A percentile compares a stretch with the other conserved stretches of the same genome.
Evolutionary conservation across 1,140 invertebrate genomes (phyloP).

Genomic region (Potamilus streckersoni): DNA sequence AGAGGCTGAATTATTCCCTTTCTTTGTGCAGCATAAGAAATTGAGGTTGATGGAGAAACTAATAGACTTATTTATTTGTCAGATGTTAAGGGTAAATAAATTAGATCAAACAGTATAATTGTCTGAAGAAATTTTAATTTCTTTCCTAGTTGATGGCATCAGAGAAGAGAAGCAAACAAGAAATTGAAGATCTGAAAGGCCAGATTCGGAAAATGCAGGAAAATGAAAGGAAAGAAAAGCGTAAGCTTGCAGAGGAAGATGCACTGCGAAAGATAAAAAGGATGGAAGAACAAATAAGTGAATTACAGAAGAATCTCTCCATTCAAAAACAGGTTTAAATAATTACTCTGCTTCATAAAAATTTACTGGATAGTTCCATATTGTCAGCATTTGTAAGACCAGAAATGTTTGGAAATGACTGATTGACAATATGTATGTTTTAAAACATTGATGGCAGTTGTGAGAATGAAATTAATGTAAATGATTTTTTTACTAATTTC

Average conservation of each 20-base stretch:
- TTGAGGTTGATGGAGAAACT: too few relatives aligned
- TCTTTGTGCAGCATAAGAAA: too few relatives aligned
- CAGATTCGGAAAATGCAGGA: constrained; percentile 76
- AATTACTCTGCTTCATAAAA: too few relatives aligned
- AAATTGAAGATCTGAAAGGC: constrained; percentile 86
- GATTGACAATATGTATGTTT: background rate
- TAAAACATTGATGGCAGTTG: background rate
- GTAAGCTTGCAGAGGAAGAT: constrained; percentile 95
- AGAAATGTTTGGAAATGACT: too few relatives aligned
- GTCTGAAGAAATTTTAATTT: background rate
- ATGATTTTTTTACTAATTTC: background rate
- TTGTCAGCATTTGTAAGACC: too few relatives aligned
- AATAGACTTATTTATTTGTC: too few relatives aligned
- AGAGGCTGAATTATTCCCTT: too few relatives aligned
- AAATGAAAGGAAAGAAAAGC: constrained; percentile 87
- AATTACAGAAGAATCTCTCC: constrained; percentile 71
- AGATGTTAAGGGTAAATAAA: too few relatives aligned
- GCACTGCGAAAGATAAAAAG: constrained; percentile 94
- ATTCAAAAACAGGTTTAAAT: constrained; percentile 80
- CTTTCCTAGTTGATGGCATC: constrained; percentile 83
- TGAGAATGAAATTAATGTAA: background rate
- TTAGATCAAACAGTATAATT: too few relatives aligned
- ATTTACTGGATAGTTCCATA: too few relatives aligned
- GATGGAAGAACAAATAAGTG: constrained; percentile 84
- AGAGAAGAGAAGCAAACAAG: constrained; percentile 86